These are phyloP conservation scores for Cosmia pyralina DNA, from an alignment of 2,888 invertebrate genomes.

Conservation along the genomic window DNA sequence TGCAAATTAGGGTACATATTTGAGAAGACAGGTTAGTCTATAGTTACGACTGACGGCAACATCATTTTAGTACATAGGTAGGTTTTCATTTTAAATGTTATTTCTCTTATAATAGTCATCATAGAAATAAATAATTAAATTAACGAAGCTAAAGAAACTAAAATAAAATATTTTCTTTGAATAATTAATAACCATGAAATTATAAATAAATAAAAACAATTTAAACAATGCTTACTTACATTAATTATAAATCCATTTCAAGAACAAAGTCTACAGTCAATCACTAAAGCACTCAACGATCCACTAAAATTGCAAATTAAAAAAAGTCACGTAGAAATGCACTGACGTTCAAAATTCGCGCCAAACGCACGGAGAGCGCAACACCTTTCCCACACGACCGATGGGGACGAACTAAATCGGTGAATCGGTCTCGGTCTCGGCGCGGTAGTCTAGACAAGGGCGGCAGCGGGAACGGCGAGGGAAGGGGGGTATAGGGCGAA, in stretches of 20 bases:
- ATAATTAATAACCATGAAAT: neutral
- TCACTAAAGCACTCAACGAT: constrained; percentile 55
- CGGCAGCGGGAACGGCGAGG: constrained; percentile 64
- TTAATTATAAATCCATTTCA: constrained; percentile 57
- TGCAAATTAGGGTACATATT: neutral
- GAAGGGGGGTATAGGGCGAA: constrained; percentile 73
- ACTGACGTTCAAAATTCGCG: constrained; percentile 82
- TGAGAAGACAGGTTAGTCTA: neutral
- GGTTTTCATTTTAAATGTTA: neutral
- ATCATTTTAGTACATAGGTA: neutral
- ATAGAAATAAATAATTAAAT: neutral
- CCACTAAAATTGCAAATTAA: constrained; percentile 66
- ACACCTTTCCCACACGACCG: constrained; percentile 74
- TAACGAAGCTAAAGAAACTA: neutral
- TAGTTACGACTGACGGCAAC: neutral
- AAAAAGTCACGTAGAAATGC: constrained; percentile 68
- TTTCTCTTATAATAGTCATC: too few relatives aligned
- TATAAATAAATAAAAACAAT: constrained; percentile 8
- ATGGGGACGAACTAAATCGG: constrained; percentile 77
- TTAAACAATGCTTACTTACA: constrained; percentile 55
- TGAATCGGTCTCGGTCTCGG: constrained; percentile 63
- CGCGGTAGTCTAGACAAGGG: constrained; percentile 84
- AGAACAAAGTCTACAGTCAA: constrained; percentile 43
- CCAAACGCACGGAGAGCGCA: constrained; percentile 65
- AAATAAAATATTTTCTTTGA: too few relatives aligned